phyloP scores from a whole-genome alignment of 2,888 invertebrate genomes.

The Acrocera orbiculus region DNA sequence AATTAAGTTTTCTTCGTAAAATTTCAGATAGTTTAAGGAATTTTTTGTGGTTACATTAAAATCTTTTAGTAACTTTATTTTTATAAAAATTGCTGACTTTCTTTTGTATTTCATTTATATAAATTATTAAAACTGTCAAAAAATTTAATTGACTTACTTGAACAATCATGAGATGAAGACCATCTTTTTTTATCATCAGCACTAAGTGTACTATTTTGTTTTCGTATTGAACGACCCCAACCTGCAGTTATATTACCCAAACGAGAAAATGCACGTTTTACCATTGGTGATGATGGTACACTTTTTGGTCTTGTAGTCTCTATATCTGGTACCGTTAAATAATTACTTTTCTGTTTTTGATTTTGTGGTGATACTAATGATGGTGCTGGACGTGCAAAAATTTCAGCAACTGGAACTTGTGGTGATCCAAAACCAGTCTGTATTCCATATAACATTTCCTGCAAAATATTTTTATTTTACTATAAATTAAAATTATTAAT shows the following conservation, averaged over 20 bases:
- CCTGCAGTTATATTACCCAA: conserved; percentile 79
- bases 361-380: conserved; percentile 74
- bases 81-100: too few species aligned
- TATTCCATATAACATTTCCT: conserved; percentile 90
- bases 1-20: too few species aligned
- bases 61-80: too few species aligned
- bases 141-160: conserved; percentile 44
- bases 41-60: too few species aligned
- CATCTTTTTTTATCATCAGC: conserved; percentile 83
- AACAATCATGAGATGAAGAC: conserved; percentile 83
- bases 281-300: conserved; percentile 87
- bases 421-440: conserved; percentile 87
- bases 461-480: too few species aligned
- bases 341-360: conserved; percentile 74
- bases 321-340: conserved; percentile 78
- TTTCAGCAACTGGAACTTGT: conserved; percentile 79
- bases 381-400: conserved; percentile 70
- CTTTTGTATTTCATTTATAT: too few species aligned
- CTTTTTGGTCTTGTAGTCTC: conserved; percentile 76
- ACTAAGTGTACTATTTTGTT: conserved; percentile 62
- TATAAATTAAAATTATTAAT: conserved; percentile 40
- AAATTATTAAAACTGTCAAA: conserved; percentile 5
- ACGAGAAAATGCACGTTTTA: conserved; percentile 79
- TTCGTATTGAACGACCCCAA: conserved; percentile 75
- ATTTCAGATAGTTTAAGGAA: too few species aligned